Percentiles rank a stretch among this genome's conserved stretches.
Conservation (phyloP, 1,140 invertebrate species). For the Magallana angulata region DNA sequence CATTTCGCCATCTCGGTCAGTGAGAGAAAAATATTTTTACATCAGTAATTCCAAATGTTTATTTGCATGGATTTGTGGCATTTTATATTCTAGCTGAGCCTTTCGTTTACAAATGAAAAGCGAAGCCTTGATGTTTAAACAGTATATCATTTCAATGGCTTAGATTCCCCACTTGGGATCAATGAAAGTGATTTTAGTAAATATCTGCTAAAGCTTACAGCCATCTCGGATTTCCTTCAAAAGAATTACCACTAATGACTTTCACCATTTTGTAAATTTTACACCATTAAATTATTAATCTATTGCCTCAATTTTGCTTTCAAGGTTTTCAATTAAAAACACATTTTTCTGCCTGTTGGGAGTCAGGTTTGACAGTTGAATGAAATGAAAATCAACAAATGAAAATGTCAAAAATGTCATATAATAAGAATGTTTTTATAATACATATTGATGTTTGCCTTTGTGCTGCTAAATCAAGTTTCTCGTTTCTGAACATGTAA, state of each 20-base stretch:
- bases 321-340: constrained; percentile 31
- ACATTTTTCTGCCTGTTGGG: constrained; percentile 22
- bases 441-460: constrained; percentile 15
- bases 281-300: constrained; percentile 13
- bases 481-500: neutral
- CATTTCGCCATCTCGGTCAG: neutral
- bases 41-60: neutral
- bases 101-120: neutral
- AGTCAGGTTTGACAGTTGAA: constrained; percentile 26
- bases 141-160: neutral
- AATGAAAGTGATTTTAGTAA: neutral
- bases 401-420: constrained; percentile 3
- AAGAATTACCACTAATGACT: constrained; percentile 16
- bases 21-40: neutral
- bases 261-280: constrained; percentile 32
- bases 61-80: neutral
- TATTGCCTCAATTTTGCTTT: constrained; percentile 20
- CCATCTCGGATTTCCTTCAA: neutral
- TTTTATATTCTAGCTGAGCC: neutral
- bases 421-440: neutral
- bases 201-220: constrained; percentile 9
- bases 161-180: neutral
- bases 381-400: constrained; percentile 16
- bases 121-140: neutral
- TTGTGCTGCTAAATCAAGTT: neutral